Base-by-base conservation (phyloP, 1,140 invertebrate genomes). In the Drosophila jambulina region DNA sequence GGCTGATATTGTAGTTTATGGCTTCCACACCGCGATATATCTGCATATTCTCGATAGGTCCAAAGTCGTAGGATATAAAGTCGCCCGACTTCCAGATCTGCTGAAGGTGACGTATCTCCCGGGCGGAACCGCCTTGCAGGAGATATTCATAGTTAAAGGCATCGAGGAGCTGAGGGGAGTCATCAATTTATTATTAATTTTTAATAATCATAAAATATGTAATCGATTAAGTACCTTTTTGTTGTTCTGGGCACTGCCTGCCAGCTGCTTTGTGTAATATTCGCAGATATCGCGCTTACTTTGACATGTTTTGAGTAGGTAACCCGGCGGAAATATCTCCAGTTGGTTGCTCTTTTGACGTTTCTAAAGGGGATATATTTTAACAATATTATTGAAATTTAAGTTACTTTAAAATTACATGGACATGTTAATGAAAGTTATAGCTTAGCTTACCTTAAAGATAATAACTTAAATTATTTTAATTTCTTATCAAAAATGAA, bases 1-100 rank as follows among this genome's bases (percentile, higher is more conserved):
- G 94, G 4, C 82, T 90, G 0, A 96, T 69, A 78, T 95, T 86
- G 79, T 96, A 96, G 2, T 78, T 59, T 6, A 94, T 93, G 5
- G 95, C 94, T 23, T 78, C 93, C 0, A 87, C 38, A 36, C 81
- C 83, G 0, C 92, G 92, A 74, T 95, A 95, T 0, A 83, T 62
- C 17, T 91, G 72, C 38, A 93, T 53, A 82, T 95, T 95, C 15
- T 81, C 82, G 0, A 86, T 57, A 1, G 80, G 58, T 5, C 86
- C 91, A 51, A 75, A 92, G 10, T 92, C 91, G n/a, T 75, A 92
- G 19, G 78, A 59, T 4, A 92, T 87, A 25, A 92, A 92, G 61
- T 92, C 91, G 0, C 91, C 91, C n/a, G 91, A 92, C 54, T 88
- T 82, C 91, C 88, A 92, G 10, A 92, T 75, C 71, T 92, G 91